Base-by-base conservation (phyloP, 2,888 invertebrate species). In the Epistrophella euchroma region DNA sequence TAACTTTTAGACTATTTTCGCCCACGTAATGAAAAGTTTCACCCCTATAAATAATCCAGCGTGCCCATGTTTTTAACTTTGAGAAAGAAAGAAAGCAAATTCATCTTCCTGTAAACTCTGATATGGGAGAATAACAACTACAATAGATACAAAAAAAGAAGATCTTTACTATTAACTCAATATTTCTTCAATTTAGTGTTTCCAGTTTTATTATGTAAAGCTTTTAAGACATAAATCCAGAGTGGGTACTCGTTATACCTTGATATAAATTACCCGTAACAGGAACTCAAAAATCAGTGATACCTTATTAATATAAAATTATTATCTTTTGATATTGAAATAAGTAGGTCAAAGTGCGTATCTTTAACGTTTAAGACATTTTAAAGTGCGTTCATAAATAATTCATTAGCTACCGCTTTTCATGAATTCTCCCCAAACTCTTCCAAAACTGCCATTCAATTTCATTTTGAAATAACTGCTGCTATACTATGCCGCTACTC, bases 341-440 rank as follows among this genome's bases (percentile, higher is more conserved):
- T 45, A 64, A 64, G 9, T 35, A 50, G 47, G 66, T 66, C 19
- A 19, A 50, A 35, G 50, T 28, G 25, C 43, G 40, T 66, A 50
- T 35, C 32, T 66, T 50, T 35, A 66, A 35, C 66, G 19, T 66
- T 66, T 32, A 50, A 50, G 35, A 66, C 19, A 19, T 50, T 66
- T 50, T 19, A 52, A 68, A 68, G 15, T 50, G 50, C n/a, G 52
- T 68, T 37, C 17, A 66, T 68, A 25, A 52, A 52, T 68, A 68
- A 68, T 68, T 50, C n/a, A 68, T 37, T 37, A 68, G 37, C 68
- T 47, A 11, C 25, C 11, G 13, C 45, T 47, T 35, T 47, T 47
- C 64, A 17, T 19, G n/a, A 10, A 25, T 37, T 52, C 37, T 50
- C 50, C 68, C 5, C 37, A 43, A 47, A 37, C 17, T 66, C 35